Evolutionary conservation across 2,797 vertebrate genomes (phyloP).

Genomic region (Falco cherrug): DNA sequence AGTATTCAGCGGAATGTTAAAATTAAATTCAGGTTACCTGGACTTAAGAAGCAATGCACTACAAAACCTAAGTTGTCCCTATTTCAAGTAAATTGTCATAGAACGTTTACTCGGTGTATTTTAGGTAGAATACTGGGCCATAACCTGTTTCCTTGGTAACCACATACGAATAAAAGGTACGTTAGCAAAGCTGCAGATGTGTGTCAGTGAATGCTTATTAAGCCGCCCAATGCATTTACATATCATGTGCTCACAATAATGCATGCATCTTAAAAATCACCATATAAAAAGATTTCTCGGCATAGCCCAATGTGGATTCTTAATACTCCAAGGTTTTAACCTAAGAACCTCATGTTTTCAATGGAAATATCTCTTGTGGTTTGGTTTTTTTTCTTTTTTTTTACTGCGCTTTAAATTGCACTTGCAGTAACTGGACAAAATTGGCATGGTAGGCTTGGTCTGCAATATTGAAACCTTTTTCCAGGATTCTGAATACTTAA

Average conservation of each 20-base stretch:
- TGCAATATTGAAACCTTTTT: background rate
- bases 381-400: background rate
- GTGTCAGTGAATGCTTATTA: slow-evolving; percentile 63
- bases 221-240: slow-evolving; percentile 58
- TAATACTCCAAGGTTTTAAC: slow-evolving; percentile 18
- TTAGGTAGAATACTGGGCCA: slow-evolving; percentile 52
- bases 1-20: background rate
- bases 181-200: slow-evolving; percentile 71
- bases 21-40: background rate
- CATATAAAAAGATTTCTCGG: slow-evolving; percentile 45
- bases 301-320: background rate
- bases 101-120: slow-evolving; percentile 16
- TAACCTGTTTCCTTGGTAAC: slow-evolving; percentile 69
- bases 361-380: background rate
- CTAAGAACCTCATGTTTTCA: background rate
- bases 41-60: background rate
- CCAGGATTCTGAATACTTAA: background rate
- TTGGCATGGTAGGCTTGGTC: background rate
- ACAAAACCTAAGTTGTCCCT: background rate
- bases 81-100: slow-evolving; percentile 12
- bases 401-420: background rate
- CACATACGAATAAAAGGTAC: slow-evolving; percentile 65
- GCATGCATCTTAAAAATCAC: slow-evolving; percentile 53
- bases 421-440: background rate
- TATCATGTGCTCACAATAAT: slow-evolving; percentile 51